Conservation (phyloP, 2,888 invertebrate species). For the Epinotia demarniana region DNA sequence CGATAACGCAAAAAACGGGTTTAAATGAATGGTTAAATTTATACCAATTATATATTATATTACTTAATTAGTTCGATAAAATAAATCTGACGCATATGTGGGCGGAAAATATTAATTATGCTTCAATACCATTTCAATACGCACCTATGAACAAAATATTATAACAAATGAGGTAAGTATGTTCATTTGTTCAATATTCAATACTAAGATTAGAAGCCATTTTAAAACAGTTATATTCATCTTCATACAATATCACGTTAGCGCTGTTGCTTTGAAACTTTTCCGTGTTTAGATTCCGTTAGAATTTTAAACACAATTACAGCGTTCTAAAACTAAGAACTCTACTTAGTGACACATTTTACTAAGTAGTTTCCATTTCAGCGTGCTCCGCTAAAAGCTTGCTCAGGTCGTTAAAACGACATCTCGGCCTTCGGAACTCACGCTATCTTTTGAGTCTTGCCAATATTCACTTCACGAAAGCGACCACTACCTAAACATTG, state of each 20-base stretch:
- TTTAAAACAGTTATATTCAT: background rate
- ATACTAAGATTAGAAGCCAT: background rate
- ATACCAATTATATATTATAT: background rate
- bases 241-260: background rate
- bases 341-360: constrained; percentile 39
- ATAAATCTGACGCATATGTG: background rate
- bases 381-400: constrained; percentile 35
- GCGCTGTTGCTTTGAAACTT: background rate
- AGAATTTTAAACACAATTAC: constrained; percentile 25
- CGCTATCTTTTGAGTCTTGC: constrained; percentile 23
- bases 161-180: too few species aligned
- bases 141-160: too few species aligned
- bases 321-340: constrained; percentile 17
- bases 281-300: background rate
- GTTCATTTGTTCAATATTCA: too few species aligned
- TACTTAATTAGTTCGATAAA: background rate
- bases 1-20: background rate
- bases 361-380: constrained; percentile 40
- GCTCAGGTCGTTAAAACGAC: constrained; percentile 32
- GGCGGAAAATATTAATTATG: too few species aligned
- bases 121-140: too few species aligned
- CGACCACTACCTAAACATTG: background rate
- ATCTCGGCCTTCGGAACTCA: constrained; percentile 23
- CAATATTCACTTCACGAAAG: constrained; percentile 16
- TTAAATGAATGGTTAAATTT: background rate